phyloP scores from a whole-genome alignment of 2,888 invertebrate genomes.

The Himalopsyche japonica region DNA sequence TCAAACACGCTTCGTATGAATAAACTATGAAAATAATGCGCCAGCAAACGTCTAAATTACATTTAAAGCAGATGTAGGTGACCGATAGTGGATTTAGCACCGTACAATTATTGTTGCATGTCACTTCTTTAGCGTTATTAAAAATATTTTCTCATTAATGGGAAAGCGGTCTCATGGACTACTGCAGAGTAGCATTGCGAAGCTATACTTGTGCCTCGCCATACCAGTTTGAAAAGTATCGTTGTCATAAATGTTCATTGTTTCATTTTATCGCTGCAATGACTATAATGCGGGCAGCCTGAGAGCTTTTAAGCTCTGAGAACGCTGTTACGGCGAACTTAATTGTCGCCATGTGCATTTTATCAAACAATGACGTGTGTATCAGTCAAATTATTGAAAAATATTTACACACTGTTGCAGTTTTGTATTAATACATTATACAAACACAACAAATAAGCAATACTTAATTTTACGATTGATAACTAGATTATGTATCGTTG shows the following conservation, averaged over 20 bases:
- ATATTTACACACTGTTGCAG: not conserved
- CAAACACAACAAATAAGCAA: too few relatives aligned
- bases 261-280: conserved; percentile 3
- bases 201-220: not conserved
- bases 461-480: too few relatives aligned
- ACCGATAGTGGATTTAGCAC: not conserved
- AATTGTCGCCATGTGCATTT: not conserved
- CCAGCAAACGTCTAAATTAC: not conserved
- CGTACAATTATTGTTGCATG: not conserved
- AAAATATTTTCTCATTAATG: not conserved
- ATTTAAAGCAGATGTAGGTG: not conserved
- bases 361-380: not conserved
- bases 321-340: not conserved
- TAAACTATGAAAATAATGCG: not conserved
- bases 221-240: not conserved
- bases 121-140: not conserved
- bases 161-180: not conserved
- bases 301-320: not conserved
- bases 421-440: not conserved
- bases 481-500: too few relatives aligned
- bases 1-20: not conserved
- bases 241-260: conserved; percentile 9
- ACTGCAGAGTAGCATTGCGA: not conserved
- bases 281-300: not conserved
- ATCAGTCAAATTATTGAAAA: not conserved